These are phyloP conservation scores for Phoxinus dragarum DNA, from an alignment of 2,797 vertebrate genomes.

Conservation along the genomic window DNA sequence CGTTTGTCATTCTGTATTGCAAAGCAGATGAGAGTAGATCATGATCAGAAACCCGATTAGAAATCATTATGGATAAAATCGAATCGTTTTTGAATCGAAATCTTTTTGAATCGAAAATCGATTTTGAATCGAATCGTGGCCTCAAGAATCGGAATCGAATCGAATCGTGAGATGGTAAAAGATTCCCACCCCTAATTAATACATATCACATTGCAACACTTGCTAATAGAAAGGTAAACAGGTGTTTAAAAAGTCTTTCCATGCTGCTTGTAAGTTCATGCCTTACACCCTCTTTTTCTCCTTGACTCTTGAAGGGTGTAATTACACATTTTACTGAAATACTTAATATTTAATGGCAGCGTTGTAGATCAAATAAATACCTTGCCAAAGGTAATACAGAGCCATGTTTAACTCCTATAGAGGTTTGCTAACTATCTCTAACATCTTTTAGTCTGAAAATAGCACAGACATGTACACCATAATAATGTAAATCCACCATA, in stretches of 20 bases:
- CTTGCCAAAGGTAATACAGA: not conserved
- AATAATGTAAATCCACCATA: not conserved
- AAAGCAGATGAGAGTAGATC: too few species aligned
- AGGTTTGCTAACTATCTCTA: not conserved
- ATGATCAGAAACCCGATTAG: too few species aligned
- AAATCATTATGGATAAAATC: too few species aligned
- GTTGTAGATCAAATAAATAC: conserved; percentile 19
- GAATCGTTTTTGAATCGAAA: too few species aligned
- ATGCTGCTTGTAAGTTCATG: not conserved
- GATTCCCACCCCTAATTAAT: too few species aligned
- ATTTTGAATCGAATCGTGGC: too few species aligned
- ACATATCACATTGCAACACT: not conserved
- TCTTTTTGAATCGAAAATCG: too few species aligned
- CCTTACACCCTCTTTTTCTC: not conserved
- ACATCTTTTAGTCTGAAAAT: not conserved
- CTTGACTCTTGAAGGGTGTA: not conserved
- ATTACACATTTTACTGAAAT: conserved; percentile 14
- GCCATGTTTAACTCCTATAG: not conserved
- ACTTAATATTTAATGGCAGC: not conserved
- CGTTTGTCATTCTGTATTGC: too few species aligned
- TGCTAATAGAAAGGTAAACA: not conserved
- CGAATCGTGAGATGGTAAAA: too few species aligned
- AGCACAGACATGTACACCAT: not conserved
- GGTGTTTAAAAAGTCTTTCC: not conserved
- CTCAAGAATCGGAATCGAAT: too few species aligned